A percentile compares a stretch with the other conserved stretches of the same genome.
Evolutionary conservation across 1,140 invertebrate species (phyloP).

Genomic region (Drosophila cardini): DNA sequence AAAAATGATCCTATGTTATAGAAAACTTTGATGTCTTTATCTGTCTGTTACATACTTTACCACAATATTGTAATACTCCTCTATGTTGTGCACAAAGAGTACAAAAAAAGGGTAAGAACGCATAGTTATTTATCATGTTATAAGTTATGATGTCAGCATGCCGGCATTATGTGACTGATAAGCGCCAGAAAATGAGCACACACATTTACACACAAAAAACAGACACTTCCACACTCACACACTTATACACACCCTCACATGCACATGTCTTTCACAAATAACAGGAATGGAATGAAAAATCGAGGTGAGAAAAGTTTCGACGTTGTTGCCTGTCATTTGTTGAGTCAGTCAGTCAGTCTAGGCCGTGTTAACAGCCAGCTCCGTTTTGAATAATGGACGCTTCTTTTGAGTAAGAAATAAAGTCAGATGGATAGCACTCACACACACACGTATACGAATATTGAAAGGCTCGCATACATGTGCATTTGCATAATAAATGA

Average conservation of each 20-base stretch:
- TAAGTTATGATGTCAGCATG: conserved; percentile 83
- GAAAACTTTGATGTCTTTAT: neutral
- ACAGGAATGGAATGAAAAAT: conserved; percentile 80
- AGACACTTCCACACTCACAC: neutral
- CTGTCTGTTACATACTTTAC: neutral
- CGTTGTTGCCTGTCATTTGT: conserved; percentile 66
- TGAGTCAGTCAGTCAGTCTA: conserved; percentile 50
- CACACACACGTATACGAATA: conserved; percentile 6
- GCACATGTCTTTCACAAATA: conserved; percentile 21
- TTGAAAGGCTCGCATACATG: conserved; percentile 21
- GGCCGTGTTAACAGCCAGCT: conserved; percentile 30
- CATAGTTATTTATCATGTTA: conserved; percentile 82
- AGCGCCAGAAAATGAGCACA: conserved; percentile 56
- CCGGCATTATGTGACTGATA: conserved; percentile 80
- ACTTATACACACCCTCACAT: neutral
- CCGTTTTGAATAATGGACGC: conserved; percentile 58
- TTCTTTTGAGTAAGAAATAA: conserved; percentile 33
- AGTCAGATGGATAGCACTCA: conserved; percentile 23
- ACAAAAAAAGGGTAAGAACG: conserved; percentile 61
- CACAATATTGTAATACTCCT: neutral
- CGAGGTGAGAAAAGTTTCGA: conserved; percentile 76
- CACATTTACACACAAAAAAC: conserved; percentile 5
- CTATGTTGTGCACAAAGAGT: conserved; percentile 7
- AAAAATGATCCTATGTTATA: too few species aligned
- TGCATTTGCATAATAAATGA: conserved; percentile 75